Percentiles rank a stretch among this genome's conserved stretches.
phyloP scores from a whole-genome alignment of 2,797 vertebrate genomes.

The Parauchenoglanis ngamensis region DNA sequence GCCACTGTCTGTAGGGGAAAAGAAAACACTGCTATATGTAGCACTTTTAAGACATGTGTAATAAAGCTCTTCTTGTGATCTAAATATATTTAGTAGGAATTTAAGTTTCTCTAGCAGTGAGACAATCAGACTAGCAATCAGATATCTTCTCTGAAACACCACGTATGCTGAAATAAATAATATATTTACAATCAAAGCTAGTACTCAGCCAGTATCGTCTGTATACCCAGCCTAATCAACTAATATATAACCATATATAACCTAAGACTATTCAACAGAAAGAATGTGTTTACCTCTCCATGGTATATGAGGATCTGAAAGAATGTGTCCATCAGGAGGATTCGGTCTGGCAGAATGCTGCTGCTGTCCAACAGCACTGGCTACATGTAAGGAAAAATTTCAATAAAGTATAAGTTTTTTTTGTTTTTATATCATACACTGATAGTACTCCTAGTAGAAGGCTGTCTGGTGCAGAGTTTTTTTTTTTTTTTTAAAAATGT shows the following conservation, averaged over 20 bases:
- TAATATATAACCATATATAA: too few relatives aligned
- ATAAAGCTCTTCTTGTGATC: background rate
- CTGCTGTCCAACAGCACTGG: slow-evolving; percentile 96
- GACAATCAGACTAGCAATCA: background rate
- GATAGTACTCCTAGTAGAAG: background rate
- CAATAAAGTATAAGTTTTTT: background rate
- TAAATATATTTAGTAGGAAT: background rate
- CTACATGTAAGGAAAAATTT: slow-evolving; percentile 65
- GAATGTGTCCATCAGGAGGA: slow-evolving; percentile 98
- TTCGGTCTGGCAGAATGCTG: slow-evolving; percentile 95
- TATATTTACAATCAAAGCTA: background rate
- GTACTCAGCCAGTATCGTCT: background rate
- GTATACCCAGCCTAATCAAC: background rate
- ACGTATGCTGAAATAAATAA: background rate
- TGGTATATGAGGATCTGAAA: slow-evolving; percentile 99
- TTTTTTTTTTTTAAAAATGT: background rate
- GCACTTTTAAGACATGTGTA: background rate
- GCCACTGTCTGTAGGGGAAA: slow-evolving; percentile 82
- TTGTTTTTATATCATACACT: too few relatives aligned
- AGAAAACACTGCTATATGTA: background rate
- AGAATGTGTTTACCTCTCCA: slow-evolving; percentile 81
- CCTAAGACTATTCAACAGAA: background rate
- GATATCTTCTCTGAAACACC: background rate
- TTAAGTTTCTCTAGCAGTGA: background rate
- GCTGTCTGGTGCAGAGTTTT: background rate